Evolutionary conservation across 2,113 vertebrate genomes (phyloP).

Genomic region (Datnioides undecimradiatus): DNA sequence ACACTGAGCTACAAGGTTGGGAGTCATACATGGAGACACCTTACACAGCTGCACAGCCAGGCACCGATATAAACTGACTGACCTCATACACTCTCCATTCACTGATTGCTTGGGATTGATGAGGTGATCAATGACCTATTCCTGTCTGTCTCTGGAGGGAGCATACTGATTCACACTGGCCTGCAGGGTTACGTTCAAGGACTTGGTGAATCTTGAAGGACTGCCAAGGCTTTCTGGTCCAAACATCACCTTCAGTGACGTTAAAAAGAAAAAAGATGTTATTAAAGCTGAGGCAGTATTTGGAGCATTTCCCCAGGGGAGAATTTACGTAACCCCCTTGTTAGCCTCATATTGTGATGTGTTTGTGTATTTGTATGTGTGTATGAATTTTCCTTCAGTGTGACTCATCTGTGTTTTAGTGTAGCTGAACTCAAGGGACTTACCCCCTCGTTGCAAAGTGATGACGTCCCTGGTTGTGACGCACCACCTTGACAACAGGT

Average conservation of each 20-base stretch:
- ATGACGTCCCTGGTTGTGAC: slow-evolving; percentile 54
- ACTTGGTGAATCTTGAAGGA: slow-evolving; percentile 35
- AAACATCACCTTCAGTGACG: background rate
- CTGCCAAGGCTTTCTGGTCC: slow-evolving; percentile 14
- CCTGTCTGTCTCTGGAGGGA: slow-evolving; percentile 32
- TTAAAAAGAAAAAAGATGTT: slow-evolving; percentile 10
- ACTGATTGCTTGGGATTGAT: slow-evolving; percentile 57
- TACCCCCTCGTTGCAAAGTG: slow-evolving; percentile 21
- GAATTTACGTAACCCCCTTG: slow-evolving; percentile 27
- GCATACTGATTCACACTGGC: slow-evolving; percentile 41
- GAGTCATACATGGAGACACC: slow-evolving; percentile 38
- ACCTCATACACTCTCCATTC: slow-evolving; percentile 26
- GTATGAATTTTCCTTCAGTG: slow-evolving; percentile 29
- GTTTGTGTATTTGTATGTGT: slow-evolving; percentile 10
- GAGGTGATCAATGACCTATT: slow-evolving; percentile 66
- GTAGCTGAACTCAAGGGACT: slow-evolving; percentile 42
- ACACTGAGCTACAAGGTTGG: slow-evolving; percentile 14
- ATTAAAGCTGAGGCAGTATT: slow-evolving; percentile 31
- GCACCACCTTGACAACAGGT: slow-evolving; percentile 65
- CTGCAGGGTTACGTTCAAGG: slow-evolving; percentile 35
- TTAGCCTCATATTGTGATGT: slow-evolving; percentile 18
- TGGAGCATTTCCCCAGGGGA: slow-evolving; percentile 18
- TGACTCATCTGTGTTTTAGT: slow-evolving; percentile 66
- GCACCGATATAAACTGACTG: slow-evolving; percentile 10
- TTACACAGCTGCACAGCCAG: slow-evolving; percentile 8